Base-by-base conservation (phyloP, 2,888 invertebrate species). In the Erpobdella octoculata region DNA sequence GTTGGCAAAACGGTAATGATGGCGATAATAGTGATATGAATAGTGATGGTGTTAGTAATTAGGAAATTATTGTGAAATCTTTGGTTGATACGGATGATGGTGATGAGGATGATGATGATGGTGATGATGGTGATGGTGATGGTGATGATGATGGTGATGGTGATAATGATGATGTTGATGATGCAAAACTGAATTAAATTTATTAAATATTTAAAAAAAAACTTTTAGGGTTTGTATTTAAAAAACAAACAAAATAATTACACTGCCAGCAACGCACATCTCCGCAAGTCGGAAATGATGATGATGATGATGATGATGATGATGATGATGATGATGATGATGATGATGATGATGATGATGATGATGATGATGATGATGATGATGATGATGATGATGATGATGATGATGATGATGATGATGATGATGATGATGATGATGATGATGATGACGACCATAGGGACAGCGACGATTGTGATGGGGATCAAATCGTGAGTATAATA, bases 81-180 rank as follows among this genome's bases (percentile, higher is more conserved):
- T n/a, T n/a, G n/a, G n/a, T n/a, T n/a, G 3, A 25, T 48, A 21
- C 48, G 48, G 18, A 2, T 48, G 18, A 25, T 48, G 3, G n/a
- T 48, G 18, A 12, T 41, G 41, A 41, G 8, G 41, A 41, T 41
- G 41, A 41, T 41, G 41, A 41, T 41, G 41, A 41, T 62, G 31
- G 33, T 31, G 35, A 33, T 31, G 70, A 70, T 70, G 70, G 59
- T 61, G 70, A 70, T 70, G 70, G 59, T 48, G 53, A 70, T 70
- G 70, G 59, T 62, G 70, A 70, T 61, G 61, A 70, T 70, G 70
- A 70, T 70, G 66, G 48, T 61, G 59, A 61, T 61, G 59, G 33
- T 64, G 61, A 37, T 61, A 59, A 62, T 61, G 68, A 62, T 35
- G 70, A 70, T 70, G 37, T 59, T 70, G 64, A 71, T 71, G 62